phyloP scores from a whole-genome alignment of 2,888 invertebrate species.

The Lottia gigantea region DNA sequence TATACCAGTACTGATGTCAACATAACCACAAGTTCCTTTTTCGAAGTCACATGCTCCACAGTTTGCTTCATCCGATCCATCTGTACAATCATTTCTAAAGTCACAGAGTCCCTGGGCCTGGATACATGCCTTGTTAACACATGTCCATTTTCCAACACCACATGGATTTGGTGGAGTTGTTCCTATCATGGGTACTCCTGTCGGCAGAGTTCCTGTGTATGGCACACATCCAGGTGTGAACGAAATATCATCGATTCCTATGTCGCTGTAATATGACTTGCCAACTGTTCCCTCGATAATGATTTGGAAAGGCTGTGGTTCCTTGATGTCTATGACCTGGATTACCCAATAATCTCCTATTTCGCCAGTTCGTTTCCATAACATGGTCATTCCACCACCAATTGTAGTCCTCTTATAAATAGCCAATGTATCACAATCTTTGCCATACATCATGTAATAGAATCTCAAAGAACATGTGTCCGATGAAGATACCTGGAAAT shows the following conservation, averaged over 20 bases:
- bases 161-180: slow-evolving; percentile 44
- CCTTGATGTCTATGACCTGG: slow-evolving; percentile 41
- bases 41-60: slow-evolving; percentile 61
- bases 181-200: slow-evolving; percentile 33
- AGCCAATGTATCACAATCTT: slow-evolving; percentile 47
- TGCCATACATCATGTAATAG: slow-evolving; percentile 62
- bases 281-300: slow-evolving; percentile 58
- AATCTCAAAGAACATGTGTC: slow-evolving; percentile 49
- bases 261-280: slow-evolving; percentile 45
- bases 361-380: slow-evolving; percentile 38
- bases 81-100: slow-evolving; percentile 48
- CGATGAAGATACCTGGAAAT: slow-evolving; percentile 24
- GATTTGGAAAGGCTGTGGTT: slow-evolving; percentile 49
- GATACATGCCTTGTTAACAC: slow-evolving; percentile 49
- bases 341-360: slow-evolving; percentile 53
- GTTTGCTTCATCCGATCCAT: slow-evolving; percentile 53
- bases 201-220: slow-evolving; percentile 40
- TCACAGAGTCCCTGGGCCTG: slow-evolving; percentile 50
- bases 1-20: slow-evolving; percentile 44
- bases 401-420: slow-evolving; percentile 53
- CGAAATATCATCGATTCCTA: slow-evolving; percentile 63
- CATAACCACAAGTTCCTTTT: slow-evolving; percentile 52
- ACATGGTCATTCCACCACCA: slow-evolving; percentile 27
- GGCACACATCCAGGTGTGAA: slow-evolving; percentile 53
- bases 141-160: slow-evolving; percentile 44